Conservation (phyloP, 2,797 vertebrate genomes). For the Lithobates pipiens region DNA sequence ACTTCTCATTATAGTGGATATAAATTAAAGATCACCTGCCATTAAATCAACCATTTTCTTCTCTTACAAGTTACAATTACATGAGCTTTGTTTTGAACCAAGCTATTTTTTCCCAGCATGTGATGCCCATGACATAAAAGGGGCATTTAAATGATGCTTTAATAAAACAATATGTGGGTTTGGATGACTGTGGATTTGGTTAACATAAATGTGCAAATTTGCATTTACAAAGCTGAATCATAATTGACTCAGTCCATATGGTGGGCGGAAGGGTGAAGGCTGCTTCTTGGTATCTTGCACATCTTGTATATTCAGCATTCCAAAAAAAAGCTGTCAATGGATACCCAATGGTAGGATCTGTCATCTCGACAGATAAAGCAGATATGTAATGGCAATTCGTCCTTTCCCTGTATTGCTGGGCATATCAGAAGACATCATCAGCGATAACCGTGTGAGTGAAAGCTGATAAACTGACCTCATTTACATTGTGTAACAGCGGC, state of each 20-base stretch:
- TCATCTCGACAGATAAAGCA: neutral
- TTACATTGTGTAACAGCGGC: neutral
- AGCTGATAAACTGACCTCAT: constrained; percentile 29
- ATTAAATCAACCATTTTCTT: too few species aligned
- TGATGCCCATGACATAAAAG: neutral
- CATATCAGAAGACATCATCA: constrained; percentile 23
- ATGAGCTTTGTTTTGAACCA: neutral
- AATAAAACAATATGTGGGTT: neutral
- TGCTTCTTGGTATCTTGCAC: neutral
- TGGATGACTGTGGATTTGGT: too few species aligned
- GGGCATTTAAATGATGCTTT: neutral
- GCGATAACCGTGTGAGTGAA: constrained; percentile 11
- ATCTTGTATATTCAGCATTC: neutral
- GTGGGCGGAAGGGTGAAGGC: neutral
- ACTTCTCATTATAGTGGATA: too few species aligned
- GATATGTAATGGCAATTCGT: constrained; percentile 1
- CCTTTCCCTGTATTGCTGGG: neutral
- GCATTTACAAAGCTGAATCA: too few species aligned
- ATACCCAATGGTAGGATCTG: neutral
- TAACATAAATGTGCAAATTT: too few species aligned
- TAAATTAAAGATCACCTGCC: too few species aligned
- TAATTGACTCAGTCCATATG: too few species aligned
- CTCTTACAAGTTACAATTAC: too few species aligned
- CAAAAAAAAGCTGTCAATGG: neutral
- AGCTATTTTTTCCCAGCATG: neutral